Percentiles rank a stretch among this genome's conserved stretches.
These are phyloP conservation scores for Microcebus ravelobensis DNA, from an alignment of 2,113 vertebrate genomes.

Conservation along the genomic window DNA sequence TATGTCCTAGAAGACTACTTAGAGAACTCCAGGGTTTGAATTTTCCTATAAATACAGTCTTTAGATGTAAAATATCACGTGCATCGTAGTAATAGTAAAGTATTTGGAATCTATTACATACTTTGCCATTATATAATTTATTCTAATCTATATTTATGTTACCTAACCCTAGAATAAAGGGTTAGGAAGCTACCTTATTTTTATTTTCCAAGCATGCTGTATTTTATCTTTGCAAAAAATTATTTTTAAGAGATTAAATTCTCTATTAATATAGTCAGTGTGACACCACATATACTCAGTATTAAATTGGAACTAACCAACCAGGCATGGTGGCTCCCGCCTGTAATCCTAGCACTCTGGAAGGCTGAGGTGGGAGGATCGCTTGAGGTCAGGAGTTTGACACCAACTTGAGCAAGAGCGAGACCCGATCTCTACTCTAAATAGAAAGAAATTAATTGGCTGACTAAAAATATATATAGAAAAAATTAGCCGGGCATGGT, in stretches of 20 bases:
- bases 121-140: neutral
- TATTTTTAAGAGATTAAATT: neutral
- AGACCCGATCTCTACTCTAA: too few relatives aligned
- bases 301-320: too few relatives aligned
- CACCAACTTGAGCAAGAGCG: too few relatives aligned
- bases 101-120: neutral
- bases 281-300: too few relatives aligned
- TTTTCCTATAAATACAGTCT: conserved; percentile 9
- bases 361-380: too few relatives aligned
- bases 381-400: too few relatives aligned
- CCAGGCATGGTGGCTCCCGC: too few relatives aligned
- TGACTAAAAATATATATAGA: too few relatives aligned
- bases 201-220: neutral
- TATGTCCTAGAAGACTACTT: neutral
- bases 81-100: neutral
- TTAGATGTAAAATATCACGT: neutral
- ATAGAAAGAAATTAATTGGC: too few relatives aligned
- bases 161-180: neutral
- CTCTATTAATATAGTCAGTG: neutral
- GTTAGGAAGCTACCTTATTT: neutral
- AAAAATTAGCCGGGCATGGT: too few relatives aligned
- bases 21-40: neutral
- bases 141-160: neutral
- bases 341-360: too few relatives aligned
- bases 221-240: neutral